Evolutionary conservation across 2,797 vertebrate species (phyloP).

Genomic region (Heterohyrax brucei): DNA sequence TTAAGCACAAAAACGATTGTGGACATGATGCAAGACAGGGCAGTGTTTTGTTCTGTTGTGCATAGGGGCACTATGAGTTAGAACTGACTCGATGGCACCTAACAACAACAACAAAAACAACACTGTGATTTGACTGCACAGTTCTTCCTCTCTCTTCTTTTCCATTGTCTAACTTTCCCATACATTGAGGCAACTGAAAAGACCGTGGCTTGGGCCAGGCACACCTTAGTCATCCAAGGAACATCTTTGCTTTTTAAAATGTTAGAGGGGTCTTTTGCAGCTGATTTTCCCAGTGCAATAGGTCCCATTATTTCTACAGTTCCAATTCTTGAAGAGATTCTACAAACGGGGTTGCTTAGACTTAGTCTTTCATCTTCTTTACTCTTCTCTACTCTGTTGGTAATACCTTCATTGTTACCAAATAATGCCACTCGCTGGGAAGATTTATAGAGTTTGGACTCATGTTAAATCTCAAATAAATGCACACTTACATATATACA

Average conservation of each 20-base stretch:
- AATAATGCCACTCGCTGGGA: not conserved
- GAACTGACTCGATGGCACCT: no score
- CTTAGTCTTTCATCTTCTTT: not conserved
- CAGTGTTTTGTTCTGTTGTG: no score
- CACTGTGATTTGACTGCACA: not conserved
- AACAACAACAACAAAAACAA: no score
- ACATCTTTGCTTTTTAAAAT: not conserved
- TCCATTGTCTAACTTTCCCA: not conserved
- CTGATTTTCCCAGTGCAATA: not conserved
- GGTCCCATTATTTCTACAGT: not conserved
- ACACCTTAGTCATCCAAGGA: not conserved
- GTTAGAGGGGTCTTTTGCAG: not conserved
- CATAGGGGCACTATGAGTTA: no score
- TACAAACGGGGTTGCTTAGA: not conserved
- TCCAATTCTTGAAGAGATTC: not conserved
- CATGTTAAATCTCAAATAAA: not conserved
- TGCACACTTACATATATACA: no score
- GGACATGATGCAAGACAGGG: no score
- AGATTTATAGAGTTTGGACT: not conserved
- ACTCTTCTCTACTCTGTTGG: not conserved
- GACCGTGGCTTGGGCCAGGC: no score
- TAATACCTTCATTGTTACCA: not conserved
- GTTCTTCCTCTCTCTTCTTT: not conserved
- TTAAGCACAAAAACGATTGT: no score
- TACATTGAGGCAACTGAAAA: not conserved